Conservation (phyloP, 2,113 vertebrate species). For the Lampris megalopsis region DNA sequence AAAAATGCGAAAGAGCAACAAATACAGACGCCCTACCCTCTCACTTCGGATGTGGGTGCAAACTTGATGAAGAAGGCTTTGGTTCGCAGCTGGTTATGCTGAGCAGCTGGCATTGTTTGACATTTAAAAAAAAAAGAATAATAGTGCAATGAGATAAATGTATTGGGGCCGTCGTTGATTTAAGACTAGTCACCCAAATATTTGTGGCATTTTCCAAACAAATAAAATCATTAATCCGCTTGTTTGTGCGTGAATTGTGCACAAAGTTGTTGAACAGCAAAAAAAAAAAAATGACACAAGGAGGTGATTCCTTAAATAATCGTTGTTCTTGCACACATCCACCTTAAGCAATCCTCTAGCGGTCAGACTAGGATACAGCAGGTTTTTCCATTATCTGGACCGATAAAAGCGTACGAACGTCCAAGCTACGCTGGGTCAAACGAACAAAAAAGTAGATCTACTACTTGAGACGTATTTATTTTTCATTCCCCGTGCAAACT, state of each 20-base stretch:
- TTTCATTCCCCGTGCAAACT: not conserved
- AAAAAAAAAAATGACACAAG: constrained; percentile 56
- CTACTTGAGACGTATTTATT: not conserved
- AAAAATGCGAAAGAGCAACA: constrained; percentile 12
- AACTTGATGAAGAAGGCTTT: not conserved
- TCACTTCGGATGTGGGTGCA: not conserved
- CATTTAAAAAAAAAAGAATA: constrained; percentile 65
- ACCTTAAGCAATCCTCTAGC: constrained; percentile 81
- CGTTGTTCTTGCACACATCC: constrained; percentile 59
- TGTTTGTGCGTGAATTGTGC: constrained; percentile 51
- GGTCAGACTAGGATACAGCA: constrained; percentile 78
- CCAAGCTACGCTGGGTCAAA: constrained; percentile 79
- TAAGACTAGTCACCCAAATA: constrained; percentile 63
- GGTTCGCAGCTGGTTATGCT: constrained; percentile 15
- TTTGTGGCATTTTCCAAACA: constrained; percentile 65
- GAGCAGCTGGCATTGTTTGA: constrained; percentile 61
- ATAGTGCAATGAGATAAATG: constrained; percentile 61
- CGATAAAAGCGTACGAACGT: constrained; percentile 79
- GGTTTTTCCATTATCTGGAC: constrained; percentile 72
- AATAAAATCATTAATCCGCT: constrained; percentile 58
- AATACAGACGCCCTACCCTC: not conserved
- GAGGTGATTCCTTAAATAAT: constrained; percentile 64
- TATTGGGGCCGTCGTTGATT: constrained; percentile 43
- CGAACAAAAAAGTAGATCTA: constrained; percentile 62
- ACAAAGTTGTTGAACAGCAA: constrained; percentile 39